These are phyloP conservation scores for Circaetus gallicus DNA, from an alignment of 2,113 vertebrate genomes.

Conservation along the genomic window DNA sequence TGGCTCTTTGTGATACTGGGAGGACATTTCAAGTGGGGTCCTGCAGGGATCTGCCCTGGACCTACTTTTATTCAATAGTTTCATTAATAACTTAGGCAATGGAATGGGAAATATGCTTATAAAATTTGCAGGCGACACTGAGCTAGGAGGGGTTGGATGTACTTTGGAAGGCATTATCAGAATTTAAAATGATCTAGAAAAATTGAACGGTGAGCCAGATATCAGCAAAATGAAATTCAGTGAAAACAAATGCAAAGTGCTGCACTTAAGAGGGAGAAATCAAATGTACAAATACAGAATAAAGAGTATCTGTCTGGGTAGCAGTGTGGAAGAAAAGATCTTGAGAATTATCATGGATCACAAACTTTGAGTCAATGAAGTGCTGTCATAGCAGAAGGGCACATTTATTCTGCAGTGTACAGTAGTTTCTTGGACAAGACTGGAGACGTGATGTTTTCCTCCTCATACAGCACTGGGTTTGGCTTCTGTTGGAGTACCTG, in stretches of 20 bases:
- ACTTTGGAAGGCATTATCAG: not conserved
- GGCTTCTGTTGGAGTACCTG: not conserved
- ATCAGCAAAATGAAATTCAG: not conserved
- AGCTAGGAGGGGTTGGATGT: not conserved
- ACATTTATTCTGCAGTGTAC: not conserved
- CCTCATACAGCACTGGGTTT: not conserved
- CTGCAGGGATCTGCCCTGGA: constrained; percentile 15
- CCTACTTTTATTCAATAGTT: constrained; percentile 2
- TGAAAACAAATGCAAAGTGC: constrained; percentile 13
- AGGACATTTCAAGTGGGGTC: constrained; percentile 25
- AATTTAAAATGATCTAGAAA: constrained; percentile 14
- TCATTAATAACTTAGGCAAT: constrained; percentile 47
- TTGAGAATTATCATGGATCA: not conserved
- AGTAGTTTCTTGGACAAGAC: not conserved
- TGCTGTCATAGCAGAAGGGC: not conserved
- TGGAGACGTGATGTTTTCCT: not conserved
- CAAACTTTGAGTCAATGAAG: not conserved
- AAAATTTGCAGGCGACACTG: constrained; percentile 17
- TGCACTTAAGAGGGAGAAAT: not conserved
- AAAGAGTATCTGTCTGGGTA: not conserved
- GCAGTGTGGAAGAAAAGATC: not conserved
- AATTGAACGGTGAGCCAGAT: not conserved
- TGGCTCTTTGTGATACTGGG: not conserved
- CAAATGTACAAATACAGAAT: not conserved
- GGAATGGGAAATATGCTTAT: constrained; percentile 12